phyloP scores from a whole-genome alignment of 2,797 vertebrate genomes.

The Leuciscus waleckii region DNA sequence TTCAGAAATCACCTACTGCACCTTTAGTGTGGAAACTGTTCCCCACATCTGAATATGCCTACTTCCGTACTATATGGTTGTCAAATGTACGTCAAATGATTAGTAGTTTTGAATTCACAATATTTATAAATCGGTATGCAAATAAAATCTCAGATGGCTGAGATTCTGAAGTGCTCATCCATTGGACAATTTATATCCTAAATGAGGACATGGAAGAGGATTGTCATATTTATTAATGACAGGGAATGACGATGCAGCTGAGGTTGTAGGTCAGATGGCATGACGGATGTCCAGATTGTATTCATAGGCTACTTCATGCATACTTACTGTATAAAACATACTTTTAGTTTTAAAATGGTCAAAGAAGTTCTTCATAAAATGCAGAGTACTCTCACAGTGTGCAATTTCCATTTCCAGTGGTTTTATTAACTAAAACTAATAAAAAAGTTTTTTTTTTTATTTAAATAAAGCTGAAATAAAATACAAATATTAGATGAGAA shows the following conservation, averaged over 20 bases:
- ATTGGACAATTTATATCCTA: not conserved
- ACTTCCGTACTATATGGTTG: not conserved
- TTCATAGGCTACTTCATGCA: not conserved
- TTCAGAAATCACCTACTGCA: no score
- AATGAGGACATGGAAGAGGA: not conserved
- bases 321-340: not conserved
- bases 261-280: not conserved
- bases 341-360: not conserved
- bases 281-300: not conserved
- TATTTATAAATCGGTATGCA: not conserved
- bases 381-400: not conserved
- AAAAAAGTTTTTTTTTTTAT: fast-evolving
- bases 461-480: not conserved
- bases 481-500: not conserved
- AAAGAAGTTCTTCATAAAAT: not conserved
- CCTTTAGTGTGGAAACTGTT: not conserved
- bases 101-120: not conserved
- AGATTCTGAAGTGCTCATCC: not conserved
- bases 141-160: not conserved
- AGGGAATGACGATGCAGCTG: not conserved
- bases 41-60: not conserved
- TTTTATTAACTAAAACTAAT: not conserved
- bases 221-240: not conserved
- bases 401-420: not conserved
- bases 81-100: not conserved